Percentiles rank a stretch among this genome's conserved stretches.
Conservation (phyloP, 2,888 invertebrate species). For the Ennomos erosarius region DNA sequence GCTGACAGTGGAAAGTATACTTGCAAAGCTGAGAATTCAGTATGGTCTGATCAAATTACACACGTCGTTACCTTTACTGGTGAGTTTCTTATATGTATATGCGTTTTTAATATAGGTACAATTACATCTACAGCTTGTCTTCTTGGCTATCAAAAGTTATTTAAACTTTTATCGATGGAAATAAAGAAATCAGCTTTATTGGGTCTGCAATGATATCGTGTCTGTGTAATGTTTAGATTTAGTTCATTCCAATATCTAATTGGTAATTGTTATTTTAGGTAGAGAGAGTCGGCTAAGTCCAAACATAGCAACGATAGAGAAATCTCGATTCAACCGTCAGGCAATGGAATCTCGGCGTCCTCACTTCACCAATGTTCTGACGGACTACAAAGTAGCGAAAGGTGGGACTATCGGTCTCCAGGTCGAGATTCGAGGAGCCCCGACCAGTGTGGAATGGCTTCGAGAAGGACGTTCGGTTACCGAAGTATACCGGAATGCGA, state of each 20-base stretch:
- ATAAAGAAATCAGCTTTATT: too few species aligned
- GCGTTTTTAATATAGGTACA: not conserved
- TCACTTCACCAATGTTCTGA: conserved; percentile 88
- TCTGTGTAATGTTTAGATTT: too few species aligned
- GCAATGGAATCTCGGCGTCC: conserved; percentile 85
- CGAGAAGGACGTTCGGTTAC: conserved; percentile 86
- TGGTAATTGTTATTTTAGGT: conserved; percentile 48
- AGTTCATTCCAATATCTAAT: too few species aligned
- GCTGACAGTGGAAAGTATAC: conserved; percentile 91
- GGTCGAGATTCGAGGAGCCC: conserved; percentile 90
- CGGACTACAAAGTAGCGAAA: conserved; percentile 89
- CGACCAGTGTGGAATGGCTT: conserved; percentile 92
- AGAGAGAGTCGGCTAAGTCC: conserved; percentile 62
- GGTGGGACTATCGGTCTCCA: conserved; percentile 94
- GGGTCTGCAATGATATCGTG: too few species aligned
- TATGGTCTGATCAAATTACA: conserved; percentile 90
- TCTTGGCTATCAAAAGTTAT: too few species aligned
- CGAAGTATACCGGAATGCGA: conserved; percentile 86
- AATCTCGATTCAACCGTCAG: conserved; percentile 64
- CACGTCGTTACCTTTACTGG: conserved; percentile 89
- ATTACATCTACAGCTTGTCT: conserved; percentile 1
- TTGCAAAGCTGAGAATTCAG: conserved; percentile 90
- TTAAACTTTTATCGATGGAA: too few species aligned
- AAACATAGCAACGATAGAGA: conserved; percentile 65
- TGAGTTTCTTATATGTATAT: conserved; percentile 47